Evolutionary conservation across 2,797 vertebrate species (phyloP), one percentile per base, ranked within the genome.

Genomic region (Sebastes iracundus): DNA sequence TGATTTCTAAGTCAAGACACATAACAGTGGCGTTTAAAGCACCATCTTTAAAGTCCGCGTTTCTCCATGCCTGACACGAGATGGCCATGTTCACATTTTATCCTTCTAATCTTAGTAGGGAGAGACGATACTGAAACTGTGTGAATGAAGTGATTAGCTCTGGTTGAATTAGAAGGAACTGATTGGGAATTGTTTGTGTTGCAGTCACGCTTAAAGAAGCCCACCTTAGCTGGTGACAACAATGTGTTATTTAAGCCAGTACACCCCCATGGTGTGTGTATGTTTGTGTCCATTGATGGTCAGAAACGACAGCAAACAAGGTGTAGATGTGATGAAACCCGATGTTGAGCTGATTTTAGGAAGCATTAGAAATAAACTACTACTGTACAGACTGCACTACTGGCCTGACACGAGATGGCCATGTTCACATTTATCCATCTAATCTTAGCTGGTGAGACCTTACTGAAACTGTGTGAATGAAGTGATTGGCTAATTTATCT

Each of bases 21-120:
- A 12, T 80, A 87, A 80, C 46, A 38, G 55, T 67, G 71, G 67
- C 65, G 30, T 80, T 65, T 38, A 75, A 52, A 90, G 79, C 88
- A 83, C 87, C 88, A 88, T 92, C 75, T 94, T 94, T 93, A 92
- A 93, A 92, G 75, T 89, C 80, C 77, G 38, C 63, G 66, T 76
- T 86, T 38, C 75, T 73, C 80, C 64, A 74, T 80, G 77, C 46
- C 58, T 74, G 33, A 75, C 75, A 87, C 75, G 85, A 90, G 71
- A 83, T 91, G 72, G 80, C 80, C 86, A 84, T 79, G 72, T 77
- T 83, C 71, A 75, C 35, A 53, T 73, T 30, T 71, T 53, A 64
- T 77, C 8, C 2, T 20, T 30, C 4, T 23, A 33, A 7, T 74
- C 22, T 53, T 59, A 58, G 42, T 35, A 35, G 33, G 28, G 63